Conservation (phyloP, 2,888 invertebrate species). For the Lumbricus terrestris region DNA sequence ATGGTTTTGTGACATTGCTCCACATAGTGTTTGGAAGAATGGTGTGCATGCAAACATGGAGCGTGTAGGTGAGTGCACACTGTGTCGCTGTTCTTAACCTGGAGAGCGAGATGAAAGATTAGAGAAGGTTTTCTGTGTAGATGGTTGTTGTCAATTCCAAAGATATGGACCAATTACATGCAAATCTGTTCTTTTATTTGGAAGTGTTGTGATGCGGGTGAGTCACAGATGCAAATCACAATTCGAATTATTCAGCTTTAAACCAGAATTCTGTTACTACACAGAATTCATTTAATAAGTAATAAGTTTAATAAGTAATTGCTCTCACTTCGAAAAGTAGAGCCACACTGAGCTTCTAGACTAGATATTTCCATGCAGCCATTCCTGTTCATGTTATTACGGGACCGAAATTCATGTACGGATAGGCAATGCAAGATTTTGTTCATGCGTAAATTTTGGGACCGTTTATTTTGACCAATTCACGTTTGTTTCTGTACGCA, state of each 20-base stretch:
- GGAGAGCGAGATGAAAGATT: neutral
- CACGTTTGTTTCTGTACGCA: neutral
- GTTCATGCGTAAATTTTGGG: neutral
- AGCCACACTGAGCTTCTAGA: neutral
- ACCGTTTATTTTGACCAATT: neutral
- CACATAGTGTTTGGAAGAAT: no score
- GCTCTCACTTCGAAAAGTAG: neutral
- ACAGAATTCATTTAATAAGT: no score
- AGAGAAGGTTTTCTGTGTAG: neutral
- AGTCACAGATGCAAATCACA: neutral
- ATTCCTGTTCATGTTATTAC: neutral
- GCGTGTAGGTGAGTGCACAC: no score
- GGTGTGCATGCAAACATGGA: no score
- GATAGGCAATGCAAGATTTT: neutral
- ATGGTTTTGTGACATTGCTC: no score
- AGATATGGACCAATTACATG: neutral
- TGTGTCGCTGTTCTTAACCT: no score
- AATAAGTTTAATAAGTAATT: no score
- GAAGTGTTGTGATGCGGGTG: neutral
- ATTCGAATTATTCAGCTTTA: neutral
- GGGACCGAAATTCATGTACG: neutral
- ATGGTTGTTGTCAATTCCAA: neutral
- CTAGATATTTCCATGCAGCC: neutral
- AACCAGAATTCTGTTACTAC: neutral
- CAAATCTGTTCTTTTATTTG: neutral